These are phyloP conservation scores for Stigmatopora argus DNA, from an alignment of 2,113 vertebrate genomes.

Conservation along the genomic window DNA sequence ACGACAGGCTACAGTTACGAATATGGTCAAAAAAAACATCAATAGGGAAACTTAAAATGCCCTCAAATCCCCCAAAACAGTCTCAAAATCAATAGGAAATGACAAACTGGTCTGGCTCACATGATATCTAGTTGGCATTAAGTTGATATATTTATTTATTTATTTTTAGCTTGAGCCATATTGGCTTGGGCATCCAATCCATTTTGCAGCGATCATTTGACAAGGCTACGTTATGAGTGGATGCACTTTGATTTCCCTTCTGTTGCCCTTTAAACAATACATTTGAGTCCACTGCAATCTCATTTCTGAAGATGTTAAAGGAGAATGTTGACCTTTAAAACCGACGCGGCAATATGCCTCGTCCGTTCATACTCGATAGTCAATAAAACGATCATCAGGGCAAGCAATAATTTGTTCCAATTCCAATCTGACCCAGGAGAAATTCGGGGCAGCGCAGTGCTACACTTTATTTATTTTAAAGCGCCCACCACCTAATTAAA, in stretches of 20 bases:
- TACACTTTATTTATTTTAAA: constrained; percentile 46
- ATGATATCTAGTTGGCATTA: no score
- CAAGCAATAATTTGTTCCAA: not conserved
- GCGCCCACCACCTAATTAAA: constrained; percentile 50
- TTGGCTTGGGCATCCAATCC: not conserved
- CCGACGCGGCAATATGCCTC: not conserved
- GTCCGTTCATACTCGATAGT: not conserved
- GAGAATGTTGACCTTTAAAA: not conserved
- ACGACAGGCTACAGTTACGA: no score
- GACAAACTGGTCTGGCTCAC: no score
- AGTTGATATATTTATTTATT: no score
- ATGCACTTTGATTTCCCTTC: not conserved
- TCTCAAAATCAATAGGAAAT: no score
- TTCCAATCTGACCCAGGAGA: constrained; percentile 7
- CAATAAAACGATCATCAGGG: no score
- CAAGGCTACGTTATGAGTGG: not conserved
- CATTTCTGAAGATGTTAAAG: not conserved
- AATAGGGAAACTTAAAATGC: no score
- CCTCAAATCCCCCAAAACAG: no score
- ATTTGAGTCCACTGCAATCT: not conserved
- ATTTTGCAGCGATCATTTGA: not conserved
- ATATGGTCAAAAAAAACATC: no score
- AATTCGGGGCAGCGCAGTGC: constrained; percentile 14
- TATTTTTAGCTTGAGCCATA: not conserved
- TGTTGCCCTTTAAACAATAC: not conserved